Evolutionary conservation across 2,888 invertebrate species (phyloP).

Genomic region (Caenorhabditis sp.): DNA sequence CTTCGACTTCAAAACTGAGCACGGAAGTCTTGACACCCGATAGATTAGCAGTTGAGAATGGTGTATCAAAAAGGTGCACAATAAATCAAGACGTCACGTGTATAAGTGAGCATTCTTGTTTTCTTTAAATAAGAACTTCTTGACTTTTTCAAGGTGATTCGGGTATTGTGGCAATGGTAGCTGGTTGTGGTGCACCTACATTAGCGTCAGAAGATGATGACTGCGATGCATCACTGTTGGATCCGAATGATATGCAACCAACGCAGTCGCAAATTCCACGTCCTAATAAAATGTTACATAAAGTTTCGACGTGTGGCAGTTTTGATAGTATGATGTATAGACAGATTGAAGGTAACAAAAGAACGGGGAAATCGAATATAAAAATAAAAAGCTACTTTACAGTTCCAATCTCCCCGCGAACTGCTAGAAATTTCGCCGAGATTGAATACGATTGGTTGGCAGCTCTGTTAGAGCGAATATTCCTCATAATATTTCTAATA

Average conservation of each 20-base stretch:
- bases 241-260: slow-evolving; percentile 28
- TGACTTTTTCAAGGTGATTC: slow-evolving; percentile 36
- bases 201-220: slow-evolving; percentile 44
- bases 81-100: slow-evolving; percentile 48
- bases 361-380: neutral
- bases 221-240: slow-evolving; percentile 35
- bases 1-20: slow-evolving; percentile 34
- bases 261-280: slow-evolving; percentile 12
- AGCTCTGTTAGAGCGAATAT: slow-evolving; percentile 63
- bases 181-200: slow-evolving; percentile 9
- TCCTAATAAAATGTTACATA: slow-evolving; percentile 22
- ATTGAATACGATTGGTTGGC: slow-evolving; percentile 69
- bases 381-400: neutral
- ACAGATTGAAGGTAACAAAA: slow-evolving; percentile 36
- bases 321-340: slow-evolving; percentile 42
- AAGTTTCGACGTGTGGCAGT: slow-evolving; percentile 42
- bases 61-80: slow-evolving; percentile 35
- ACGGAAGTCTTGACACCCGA: slow-evolving; percentile 41
- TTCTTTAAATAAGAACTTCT: no score
- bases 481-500: slow-evolving; percentile 59
- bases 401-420: slow-evolving; percentile 44
- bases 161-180: slow-evolving; percentile 25
- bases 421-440: slow-evolving; percentile 64
- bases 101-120: slow-evolving; percentile 26
- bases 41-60: slow-evolving; percentile 25